Evolutionary conservation across 2,888 invertebrate genomes (phyloP).

Genomic region (Creontiades dilutus): DNA sequence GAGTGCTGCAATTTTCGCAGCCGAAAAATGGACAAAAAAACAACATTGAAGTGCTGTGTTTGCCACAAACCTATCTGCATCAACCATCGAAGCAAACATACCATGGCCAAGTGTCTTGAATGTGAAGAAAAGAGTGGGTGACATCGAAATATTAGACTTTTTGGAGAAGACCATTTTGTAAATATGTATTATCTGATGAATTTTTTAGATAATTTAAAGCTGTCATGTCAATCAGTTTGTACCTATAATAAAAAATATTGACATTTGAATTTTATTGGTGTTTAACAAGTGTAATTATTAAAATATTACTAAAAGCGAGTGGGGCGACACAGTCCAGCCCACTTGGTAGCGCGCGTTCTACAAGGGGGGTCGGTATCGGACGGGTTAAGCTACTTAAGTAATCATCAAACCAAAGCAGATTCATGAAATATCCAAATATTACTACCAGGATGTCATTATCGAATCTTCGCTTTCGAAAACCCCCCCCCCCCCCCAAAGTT

Average conservation of each 20-base stretch:
- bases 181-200: neutral
- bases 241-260: neutral
- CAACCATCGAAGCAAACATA: neutral
- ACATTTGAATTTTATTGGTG: neutral
- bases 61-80: neutral
- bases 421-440: too few species aligned
- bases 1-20: conserved; percentile 12
- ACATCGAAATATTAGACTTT: neutral
- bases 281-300: conserved; percentile 22
- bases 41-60: conserved; percentile 8
- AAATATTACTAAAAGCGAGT: neutral
- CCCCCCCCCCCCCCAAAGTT: too few species aligned
- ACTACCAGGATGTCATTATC: too few species aligned
- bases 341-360: neutral
- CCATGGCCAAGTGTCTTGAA: conserved; percentile 1
- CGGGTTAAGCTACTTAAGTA: too few species aligned
- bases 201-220: neutral
- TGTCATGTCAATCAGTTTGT: neutral
- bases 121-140: neutral
- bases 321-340: neutral
- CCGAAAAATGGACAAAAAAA: neutral
- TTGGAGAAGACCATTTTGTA: neutral
- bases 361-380: neutral
- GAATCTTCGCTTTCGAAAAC: too few species aligned
- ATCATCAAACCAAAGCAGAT: too few species aligned